phyloP scores from a whole-genome alignment of 2,888 invertebrate genomes.

The Euspilapteryx auroguttella region DNA sequence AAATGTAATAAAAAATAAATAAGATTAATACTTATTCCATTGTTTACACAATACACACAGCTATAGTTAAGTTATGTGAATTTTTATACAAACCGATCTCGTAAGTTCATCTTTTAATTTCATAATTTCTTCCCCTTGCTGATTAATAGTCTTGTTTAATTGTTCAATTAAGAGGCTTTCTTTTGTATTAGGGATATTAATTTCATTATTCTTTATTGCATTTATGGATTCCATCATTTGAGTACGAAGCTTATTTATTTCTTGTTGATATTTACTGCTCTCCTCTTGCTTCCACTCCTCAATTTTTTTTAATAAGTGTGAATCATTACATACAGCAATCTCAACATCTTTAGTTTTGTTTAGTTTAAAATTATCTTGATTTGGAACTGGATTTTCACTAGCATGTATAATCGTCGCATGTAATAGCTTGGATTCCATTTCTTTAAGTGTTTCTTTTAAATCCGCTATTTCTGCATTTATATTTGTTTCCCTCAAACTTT shows the following conservation, averaged over 20 bases:
- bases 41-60: no score
- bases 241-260: conserved; percentile 39
- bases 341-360: conserved; percentile 30
- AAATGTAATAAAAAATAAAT: conserved; percentile 18
- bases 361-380: conserved; percentile 6
- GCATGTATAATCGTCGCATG: conserved; percentile 11
- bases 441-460: conserved; percentile 47
- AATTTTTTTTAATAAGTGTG: conserved; percentile 30
- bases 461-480: conserved; percentile 47
- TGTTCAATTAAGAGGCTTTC: conserved; percentile 30
- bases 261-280: conserved; percentile 53
- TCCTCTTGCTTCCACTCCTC: conserved; percentile 57
- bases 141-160: conserved; percentile 38
- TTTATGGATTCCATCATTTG: conserved; percentile 41
- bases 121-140: conserved; percentile 55
- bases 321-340: conserved; percentile 27
- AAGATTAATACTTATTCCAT: no score
- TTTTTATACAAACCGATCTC: no score
- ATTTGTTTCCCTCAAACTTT: conserved; percentile 50
- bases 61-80: no score
- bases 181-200: conserved; percentile 13
- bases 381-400: conserved; percentile 1
- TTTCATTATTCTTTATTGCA: conserved; percentile 24
- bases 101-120: conserved; percentile 48
- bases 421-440: conserved; percentile 32